Percentiles rank a stretch among this genome's conserved stretches.
Evolutionary conservation across 2,888 invertebrate species (phyloP).

Genomic region (Lissonota sp.): DNA sequence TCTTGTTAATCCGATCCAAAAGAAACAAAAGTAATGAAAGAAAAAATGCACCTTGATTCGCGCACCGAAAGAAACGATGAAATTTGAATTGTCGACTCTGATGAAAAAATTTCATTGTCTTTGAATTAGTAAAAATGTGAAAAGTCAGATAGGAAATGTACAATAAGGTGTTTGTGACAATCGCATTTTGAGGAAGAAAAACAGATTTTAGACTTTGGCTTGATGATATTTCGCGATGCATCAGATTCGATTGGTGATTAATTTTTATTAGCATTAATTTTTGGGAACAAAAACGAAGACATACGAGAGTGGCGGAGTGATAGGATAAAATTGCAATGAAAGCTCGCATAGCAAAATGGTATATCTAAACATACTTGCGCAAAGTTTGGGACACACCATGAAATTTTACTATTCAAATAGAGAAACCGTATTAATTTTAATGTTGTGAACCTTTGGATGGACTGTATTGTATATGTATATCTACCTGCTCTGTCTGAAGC

Average conservation of each 20-base stretch:
- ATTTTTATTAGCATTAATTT: not conserved
- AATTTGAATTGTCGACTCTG: constrained; percentile 18
- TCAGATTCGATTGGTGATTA: constrained; percentile 18
- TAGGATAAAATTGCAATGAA: constrained; percentile 19
- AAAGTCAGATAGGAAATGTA: constrained; percentile 1
- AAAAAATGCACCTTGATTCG: constrained; percentile 36
- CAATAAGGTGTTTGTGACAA: constrained; percentile 55
- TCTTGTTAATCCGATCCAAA: constrained; percentile 60
- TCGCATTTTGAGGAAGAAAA: constrained; percentile 49
- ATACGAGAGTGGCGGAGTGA: constrained; percentile 5
- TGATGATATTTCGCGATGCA: constrained; percentile 52
- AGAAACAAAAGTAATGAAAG: constrained; percentile 17
- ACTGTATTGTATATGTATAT: constrained; percentile 71
- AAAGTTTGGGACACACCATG: constrained; percentile 69
- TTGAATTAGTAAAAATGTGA: constrained; percentile 35
- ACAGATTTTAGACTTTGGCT: not conserved
- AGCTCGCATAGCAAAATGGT: constrained; percentile 33
- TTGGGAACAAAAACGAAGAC: not conserved
- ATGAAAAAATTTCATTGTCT: constrained; percentile 41
- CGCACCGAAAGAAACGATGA: constrained; percentile 45
- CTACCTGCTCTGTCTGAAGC: constrained; percentile 71
- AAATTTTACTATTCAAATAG: constrained; percentile 63
- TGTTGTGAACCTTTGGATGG: constrained; percentile 72
- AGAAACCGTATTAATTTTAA: constrained; percentile 72
- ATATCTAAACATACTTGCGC: constrained; percentile 6